Base-by-base conservation (phyloP, 2,113 vertebrate genomes). In the Aegotheles bennettii region DNA sequence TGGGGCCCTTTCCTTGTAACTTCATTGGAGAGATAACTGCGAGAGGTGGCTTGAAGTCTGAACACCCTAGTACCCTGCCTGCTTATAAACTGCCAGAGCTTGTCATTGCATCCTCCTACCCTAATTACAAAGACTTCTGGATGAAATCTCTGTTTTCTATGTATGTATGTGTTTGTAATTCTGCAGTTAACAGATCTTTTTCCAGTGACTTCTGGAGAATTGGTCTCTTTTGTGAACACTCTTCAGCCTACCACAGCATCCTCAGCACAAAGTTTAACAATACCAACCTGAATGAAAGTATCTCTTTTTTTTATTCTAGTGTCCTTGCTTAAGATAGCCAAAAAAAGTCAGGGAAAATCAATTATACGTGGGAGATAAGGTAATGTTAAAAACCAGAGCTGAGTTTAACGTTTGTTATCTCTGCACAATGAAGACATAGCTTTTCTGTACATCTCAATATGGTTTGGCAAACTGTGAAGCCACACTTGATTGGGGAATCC, bases 41-140 rank as follows among this genome's bases (percentile, higher is more conserved):
- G 19, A 68, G 20, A 64, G 6, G 4, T 43, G 10, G 0, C 13
- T 7, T 43, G 25, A 85, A 59, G 7, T 47, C 25, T 51, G 23
- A 48, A 65, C 18, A 33, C 1, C 13, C 11, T 3, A 19, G 3
- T 14, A 6, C 4, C 6, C 10, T 36, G 3, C 3, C 31, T 61
- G 16, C 16, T 9, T 68, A 9, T 38, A 36, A 69, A 31, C 8
- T 73, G 9, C 11, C 12, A 23, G 26, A 83, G 16, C 6, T 40
- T 56, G 6, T 20, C 26, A 33, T 29, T 43, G 10, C 38, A 36
- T 17, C 45, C 12, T 65, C 36, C 40, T 76, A 18, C 8, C 4
- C 20, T 40, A 28, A 2, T 2, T 45, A 5, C 21, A 77, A 42
- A 56, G 40, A 10, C 3, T 69, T 75, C 19, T 43, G 42, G n/a